Percentiles rank a stretch among this genome's conserved stretches.
phyloP scores from a whole-genome alignment of 2,888 invertebrate genomes.

The Dexiosoma caninum region DNA sequence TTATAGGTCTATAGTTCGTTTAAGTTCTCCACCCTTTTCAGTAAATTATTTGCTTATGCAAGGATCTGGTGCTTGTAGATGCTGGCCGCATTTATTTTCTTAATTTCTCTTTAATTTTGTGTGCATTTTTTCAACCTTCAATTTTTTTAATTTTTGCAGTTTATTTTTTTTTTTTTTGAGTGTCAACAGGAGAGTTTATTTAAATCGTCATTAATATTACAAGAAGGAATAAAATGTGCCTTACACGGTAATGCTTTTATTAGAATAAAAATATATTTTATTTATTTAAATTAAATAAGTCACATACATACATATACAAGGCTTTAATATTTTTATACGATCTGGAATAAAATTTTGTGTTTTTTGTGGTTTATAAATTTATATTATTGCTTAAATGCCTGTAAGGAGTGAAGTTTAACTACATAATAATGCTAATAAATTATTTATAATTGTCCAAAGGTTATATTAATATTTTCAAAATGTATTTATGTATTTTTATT shows the following conservation, averaged over 20 bases:
- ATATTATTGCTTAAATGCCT: background rate
- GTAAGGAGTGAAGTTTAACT: background rate
- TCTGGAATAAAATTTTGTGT: background rate
- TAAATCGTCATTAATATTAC: conserved; percentile 60
- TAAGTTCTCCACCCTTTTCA: background rate
- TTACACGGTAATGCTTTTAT: background rate
- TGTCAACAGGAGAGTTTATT: conserved; percentile 61
- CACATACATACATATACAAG: too few species aligned
- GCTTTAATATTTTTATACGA: background rate
- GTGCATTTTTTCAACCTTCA: conserved; percentile 36
- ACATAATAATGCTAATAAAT: background rate
- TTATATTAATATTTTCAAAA: too few species aligned
- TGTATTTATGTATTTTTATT: too few species aligned
- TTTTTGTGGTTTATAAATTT: background rate
- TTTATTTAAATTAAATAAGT: too few species aligned
- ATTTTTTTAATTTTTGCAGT: background rate
- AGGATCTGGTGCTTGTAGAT: conserved; percentile 28
- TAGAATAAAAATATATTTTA: too few species aligned
- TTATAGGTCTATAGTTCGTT: conserved; percentile 53
- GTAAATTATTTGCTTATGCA: conserved; percentile 29
- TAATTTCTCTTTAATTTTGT: conserved; percentile 62
- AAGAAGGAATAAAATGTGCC: background rate
- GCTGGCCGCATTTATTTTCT: conserved; percentile 56
- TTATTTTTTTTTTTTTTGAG: conserved; percentile 5
- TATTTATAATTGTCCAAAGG: background rate